These are phyloP conservation scores for Palythoa caribaeorum DNA, from an alignment of 92 coral and sea anemone genomes.

Conservation along the genomic window DNA sequence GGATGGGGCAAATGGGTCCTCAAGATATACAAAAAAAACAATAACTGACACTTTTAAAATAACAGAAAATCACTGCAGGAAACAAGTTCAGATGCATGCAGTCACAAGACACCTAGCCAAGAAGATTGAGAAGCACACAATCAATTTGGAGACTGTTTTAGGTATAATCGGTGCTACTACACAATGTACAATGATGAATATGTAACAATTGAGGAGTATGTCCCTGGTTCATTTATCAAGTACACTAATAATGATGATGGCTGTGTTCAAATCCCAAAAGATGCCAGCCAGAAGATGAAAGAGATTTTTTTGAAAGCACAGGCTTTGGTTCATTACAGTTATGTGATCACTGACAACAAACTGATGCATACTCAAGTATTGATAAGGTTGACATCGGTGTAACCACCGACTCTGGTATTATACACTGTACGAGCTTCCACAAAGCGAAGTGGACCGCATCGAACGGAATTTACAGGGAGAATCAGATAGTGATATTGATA, in stretches of 20 bases:
- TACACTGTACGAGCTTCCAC: slow-evolving; percentile 59
- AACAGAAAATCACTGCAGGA: slow-evolving; percentile 55
- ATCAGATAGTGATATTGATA: slow-evolving; percentile 55
- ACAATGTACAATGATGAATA: slow-evolving; percentile 61
- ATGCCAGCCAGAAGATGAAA: slow-evolving; percentile 49
- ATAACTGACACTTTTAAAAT: slow-evolving; percentile 44
- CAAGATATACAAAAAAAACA: neutral
- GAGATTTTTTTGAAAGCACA: slow-evolving; percentile 64
- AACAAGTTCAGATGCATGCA: slow-evolving; percentile 74
- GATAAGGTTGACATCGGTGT: slow-evolving; percentile 49
- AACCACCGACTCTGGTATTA: slow-evolving; percentile 32
- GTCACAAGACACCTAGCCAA: slow-evolving; percentile 72
- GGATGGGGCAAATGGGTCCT: slow-evolving; percentile 56
- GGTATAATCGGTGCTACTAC: slow-evolving; percentile 65
- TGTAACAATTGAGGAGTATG: slow-evolving; percentile 72
- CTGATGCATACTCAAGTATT: slow-evolving; percentile 62
- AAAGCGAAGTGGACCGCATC: slow-evolving; percentile 60
- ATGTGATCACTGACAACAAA: slow-evolving; percentile 47
- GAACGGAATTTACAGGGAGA: slow-evolving; percentile 57
- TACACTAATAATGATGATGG: slow-evolving; percentile 62
- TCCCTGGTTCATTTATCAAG: slow-evolving; percentile 73
- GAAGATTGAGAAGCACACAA: slow-evolving; percentile 47
- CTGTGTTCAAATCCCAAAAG: slow-evolving; percentile 48
- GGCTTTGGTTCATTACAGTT: slow-evolving; percentile 66
- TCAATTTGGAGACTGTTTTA: slow-evolving; percentile 48